Percentiles rank a stretch among this genome's conserved stretches.
phyloP scores from a whole-genome alignment of 1,140 invertebrate species.

The Bacillus rossius region DNA sequence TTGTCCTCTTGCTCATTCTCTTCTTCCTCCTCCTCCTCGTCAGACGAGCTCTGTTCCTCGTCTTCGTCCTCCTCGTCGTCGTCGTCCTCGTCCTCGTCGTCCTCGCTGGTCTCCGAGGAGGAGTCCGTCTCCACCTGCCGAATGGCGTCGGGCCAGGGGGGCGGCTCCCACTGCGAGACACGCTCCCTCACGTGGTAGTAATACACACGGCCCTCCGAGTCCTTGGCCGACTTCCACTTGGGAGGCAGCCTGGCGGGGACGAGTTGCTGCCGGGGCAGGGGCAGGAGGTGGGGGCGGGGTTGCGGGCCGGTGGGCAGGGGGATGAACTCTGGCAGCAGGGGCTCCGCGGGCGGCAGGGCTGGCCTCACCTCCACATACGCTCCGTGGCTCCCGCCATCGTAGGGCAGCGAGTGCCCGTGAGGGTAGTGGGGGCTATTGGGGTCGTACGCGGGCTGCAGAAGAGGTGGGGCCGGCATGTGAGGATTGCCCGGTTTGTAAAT shows the following conservation, averaged over 20 bases:
- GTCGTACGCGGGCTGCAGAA: conserved; percentile 2
- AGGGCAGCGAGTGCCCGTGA: conserved; percentile 26
- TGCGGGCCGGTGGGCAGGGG: conserved; percentile 17
- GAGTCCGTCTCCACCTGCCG: conserved; percentile 40
- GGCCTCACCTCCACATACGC: conserved; percentile 1
- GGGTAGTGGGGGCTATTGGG: conserved; percentile 25
- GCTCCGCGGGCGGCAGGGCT: background rate
- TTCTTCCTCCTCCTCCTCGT: conserved; percentile 47
- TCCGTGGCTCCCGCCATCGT: conserved; percentile 1
- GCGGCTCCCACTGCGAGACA: conserved; percentile 84
- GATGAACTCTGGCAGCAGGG: conserved; percentile 1
- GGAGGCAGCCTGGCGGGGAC: conserved; percentile 63
- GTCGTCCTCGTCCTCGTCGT: conserved; percentile 44
- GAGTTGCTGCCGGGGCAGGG: conserved; percentile 25
- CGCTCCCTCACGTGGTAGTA: conserved; percentile 86
- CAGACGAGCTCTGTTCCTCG: conserved; percentile 38
- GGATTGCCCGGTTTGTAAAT: conserved; percentile 6
- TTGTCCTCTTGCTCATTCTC: conserved; percentile 36
- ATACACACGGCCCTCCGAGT: conserved; percentile 75
- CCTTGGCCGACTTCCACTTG: conserved; percentile 79
- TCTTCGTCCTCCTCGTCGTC: conserved; percentile 45
- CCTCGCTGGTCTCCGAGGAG: conserved; percentile 40
- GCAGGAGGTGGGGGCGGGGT: conserved; percentile 28
- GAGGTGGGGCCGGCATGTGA: background rate
- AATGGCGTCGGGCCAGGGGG: conserved; percentile 50